Conservation (phyloP, 2,797 vertebrate genomes). For the Naso thynnoides region DNA sequence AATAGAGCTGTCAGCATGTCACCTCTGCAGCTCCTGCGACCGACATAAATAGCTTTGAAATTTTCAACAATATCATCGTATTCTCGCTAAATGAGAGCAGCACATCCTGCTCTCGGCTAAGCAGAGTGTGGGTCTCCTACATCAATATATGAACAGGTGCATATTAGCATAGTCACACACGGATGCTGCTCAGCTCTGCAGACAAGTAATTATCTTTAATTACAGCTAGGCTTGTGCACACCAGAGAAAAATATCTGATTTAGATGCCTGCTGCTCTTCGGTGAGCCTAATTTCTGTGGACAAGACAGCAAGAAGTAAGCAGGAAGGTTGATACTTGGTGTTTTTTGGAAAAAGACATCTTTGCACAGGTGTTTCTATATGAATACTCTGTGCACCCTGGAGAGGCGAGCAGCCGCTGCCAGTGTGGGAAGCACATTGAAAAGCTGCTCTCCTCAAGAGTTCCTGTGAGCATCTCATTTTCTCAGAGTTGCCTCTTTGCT, state of each 20-base stretch:
- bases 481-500: slow-evolving; percentile 40
- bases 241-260: slow-evolving; percentile 41
- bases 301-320: slow-evolving; percentile 10
- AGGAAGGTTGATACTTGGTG: slow-evolving; percentile 5
- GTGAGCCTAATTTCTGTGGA: slow-evolving; percentile 36
- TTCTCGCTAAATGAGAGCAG: slow-evolving; percentile 19
- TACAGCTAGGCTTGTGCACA: slow-evolving; percentile 45
- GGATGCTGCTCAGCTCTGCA: slow-evolving; percentile 39
- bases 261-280: slow-evolving; percentile 18
- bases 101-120: slow-evolving; percentile 12
- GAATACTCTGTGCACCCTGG: slow-evolving; percentile 26
- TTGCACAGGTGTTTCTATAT: slow-evolving; percentile 59
- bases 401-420: slow-evolving; percentile 25
- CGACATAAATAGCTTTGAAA: slow-evolving; percentile 44
- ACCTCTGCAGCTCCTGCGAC: slow-evolving; percentile 29
- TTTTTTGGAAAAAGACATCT: slow-evolving; percentile 27
- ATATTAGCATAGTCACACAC: slow-evolving; percentile 54
- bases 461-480: slow-evolving; percentile 40
- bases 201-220: slow-evolving; percentile 67
- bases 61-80: slow-evolving; percentile 31
- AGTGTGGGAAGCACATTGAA: background rate
- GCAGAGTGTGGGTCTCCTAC: background rate
- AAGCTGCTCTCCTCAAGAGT: slow-evolving; percentile 8
- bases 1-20: slow-evolving; percentile 43
- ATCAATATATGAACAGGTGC: slow-evolving; percentile 62